Base-by-base conservation (phyloP, 2,888 invertebrate species). In the Aquatica leii region DNA sequence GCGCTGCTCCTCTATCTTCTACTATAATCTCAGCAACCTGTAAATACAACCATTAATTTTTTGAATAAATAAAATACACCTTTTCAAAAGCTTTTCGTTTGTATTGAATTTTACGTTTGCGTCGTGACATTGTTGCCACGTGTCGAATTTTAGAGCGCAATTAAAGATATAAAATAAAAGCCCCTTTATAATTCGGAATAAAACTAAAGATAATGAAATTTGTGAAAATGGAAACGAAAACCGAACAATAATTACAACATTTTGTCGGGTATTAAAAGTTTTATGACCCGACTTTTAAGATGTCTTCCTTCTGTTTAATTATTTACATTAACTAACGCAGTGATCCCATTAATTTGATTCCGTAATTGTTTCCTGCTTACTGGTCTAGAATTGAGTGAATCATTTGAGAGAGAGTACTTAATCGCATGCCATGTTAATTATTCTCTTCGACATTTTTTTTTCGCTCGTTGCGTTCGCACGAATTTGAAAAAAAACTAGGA, bases 341-440 rank as follows among this genome's bases (percentile, higher is more conserved):
- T 41, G 60, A 60, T 35, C 60, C 60, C 60, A 49, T 43, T 60
- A 60, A 60, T 60, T 60, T 60, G 43, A 63, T 58, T 63, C 41
- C 17, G 63, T 63, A 63, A 63, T 63, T 63, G 63, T 63, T 63
- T 63, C 63, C 63, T 59, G 59, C 49, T 63, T 63, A 63, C 63
- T 54, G 55, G 55, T 35, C 55, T 50, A 51, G 63, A 63, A 59
- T 55, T 63, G 59, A 59, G 34, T 59, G 54, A 59, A 54, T 63
- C 54, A 59, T 41, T 48, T 35, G 49, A 24, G 24, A 50, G 48
- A 55, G 49, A 41, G 55, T 58, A 58, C 62, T 52, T 63, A 54
- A 58, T 63, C 57, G 46, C 41, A 46, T 21, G 24, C 20, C 43
- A 46, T 41, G 41, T 54, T 54, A 54, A 54, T 54, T 54, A 54